Percentiles rank a stretch among this genome's conserved stretches.
Evolutionary conservation across 2,113 vertebrate species (phyloP).

Genomic region (Etia nguti): DNA sequence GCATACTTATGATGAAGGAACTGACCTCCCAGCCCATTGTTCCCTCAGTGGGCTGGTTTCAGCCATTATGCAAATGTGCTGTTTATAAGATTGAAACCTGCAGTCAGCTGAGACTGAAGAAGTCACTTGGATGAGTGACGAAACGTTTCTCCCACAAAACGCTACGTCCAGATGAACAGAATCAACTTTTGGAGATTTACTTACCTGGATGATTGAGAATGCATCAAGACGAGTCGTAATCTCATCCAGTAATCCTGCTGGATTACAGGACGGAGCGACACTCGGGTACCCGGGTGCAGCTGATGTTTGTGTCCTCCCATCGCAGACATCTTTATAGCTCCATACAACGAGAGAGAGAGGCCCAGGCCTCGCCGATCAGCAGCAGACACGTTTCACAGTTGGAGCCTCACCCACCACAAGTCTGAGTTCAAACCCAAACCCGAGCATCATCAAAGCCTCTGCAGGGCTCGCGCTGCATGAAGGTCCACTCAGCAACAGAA

Average conservation of each 20-base stretch:
- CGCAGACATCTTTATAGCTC: conserved; percentile 43
- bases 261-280: conserved; percentile 7
- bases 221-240: conserved; percentile 38
- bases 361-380: not conserved
- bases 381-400: not conserved
- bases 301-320: not conserved
- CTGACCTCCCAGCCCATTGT: no score
- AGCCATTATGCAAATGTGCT: no score
- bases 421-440: not conserved
- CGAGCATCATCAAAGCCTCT: not conserved
- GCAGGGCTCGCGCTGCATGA: not conserved
- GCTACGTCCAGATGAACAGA: no score
- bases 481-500: not conserved
- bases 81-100: no score
- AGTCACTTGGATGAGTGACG: no score
- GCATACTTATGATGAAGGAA: no score
- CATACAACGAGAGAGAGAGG: conserved; percentile 9
- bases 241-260: conserved; percentile 37
- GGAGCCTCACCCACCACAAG: not conserved
- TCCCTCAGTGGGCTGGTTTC: no score
- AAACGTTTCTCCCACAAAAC: no score
- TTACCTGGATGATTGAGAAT: no score
- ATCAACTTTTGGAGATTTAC: no score
- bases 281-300: not conserved
- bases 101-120: no score